These are phyloP conservation scores for Megathymus violae DNA, from an alignment of 1,140 invertebrate genomes.

Conservation along the genomic window DNA sequence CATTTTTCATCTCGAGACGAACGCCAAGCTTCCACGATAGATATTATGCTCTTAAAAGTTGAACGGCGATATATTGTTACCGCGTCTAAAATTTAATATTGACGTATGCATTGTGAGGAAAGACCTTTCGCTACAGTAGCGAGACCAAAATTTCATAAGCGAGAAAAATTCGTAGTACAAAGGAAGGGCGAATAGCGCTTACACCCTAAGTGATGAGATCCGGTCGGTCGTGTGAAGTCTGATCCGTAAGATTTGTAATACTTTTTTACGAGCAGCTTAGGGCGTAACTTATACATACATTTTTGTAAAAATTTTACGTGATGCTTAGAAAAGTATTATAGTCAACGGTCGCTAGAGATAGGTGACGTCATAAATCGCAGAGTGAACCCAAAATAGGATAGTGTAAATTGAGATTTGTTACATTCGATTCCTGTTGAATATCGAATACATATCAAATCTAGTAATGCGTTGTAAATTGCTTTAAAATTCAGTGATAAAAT, in stretches of 20 bases:
- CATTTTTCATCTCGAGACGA: constrained; percentile 72
- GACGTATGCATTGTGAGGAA: constrained; percentile 62
- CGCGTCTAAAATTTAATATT: constrained; percentile 71
- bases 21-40: constrained; percentile 56
- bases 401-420: neutral
- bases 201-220: constrained; percentile 72
- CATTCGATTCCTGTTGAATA: neutral
- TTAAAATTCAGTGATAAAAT: neutral
- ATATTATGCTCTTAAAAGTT: constrained; percentile 73
- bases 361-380: constrained; percentile 56
- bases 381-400: neutral
- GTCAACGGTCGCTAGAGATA: constrained; percentile 50
- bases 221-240: constrained; percentile 55
- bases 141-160: constrained; percentile 43
- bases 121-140: constrained; percentile 38
- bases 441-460: neutral
- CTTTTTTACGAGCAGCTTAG: constrained; percentile 76
- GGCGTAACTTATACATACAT: constrained; percentile 79
- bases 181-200: constrained; percentile 40
- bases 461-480: neutral
- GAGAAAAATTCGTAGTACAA: constrained; percentile 40
- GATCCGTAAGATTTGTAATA: constrained; percentile 77
- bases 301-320: constrained; percentile 76
- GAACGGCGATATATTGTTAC: constrained; percentile 71
- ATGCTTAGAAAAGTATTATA: constrained; percentile 70